Conservation (phyloP, 2,113 vertebrate species). For the Phylloscopus trochiloides region DNA sequence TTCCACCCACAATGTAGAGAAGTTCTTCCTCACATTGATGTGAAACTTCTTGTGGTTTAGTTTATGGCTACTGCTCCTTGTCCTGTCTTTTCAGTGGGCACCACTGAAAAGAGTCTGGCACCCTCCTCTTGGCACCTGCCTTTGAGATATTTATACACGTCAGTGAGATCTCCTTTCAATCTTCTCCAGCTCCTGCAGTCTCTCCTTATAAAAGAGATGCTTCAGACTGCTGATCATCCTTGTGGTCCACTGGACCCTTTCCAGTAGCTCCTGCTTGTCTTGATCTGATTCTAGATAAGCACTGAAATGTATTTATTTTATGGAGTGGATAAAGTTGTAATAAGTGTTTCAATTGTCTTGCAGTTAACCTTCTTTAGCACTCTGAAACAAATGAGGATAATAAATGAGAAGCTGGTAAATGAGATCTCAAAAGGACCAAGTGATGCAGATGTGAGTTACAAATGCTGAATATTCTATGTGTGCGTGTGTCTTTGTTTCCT, state of each 20-base stretch:
- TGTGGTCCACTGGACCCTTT: not conserved
- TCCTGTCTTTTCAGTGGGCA: not conserved
- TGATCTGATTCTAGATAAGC: not conserved
- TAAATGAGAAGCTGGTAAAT: conserved; percentile 54
- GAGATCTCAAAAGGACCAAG: not conserved
- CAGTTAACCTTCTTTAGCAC: conserved; percentile 69
- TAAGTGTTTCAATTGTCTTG: not conserved
- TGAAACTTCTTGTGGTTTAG: not conserved
- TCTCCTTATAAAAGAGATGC: not conserved
- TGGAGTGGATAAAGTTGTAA: not conserved
- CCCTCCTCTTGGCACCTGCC: not conserved
- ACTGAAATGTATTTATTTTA: not conserved
- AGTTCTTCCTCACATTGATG: not conserved
- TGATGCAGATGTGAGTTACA: conserved; percentile 38
- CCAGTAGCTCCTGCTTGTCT: not conserved
- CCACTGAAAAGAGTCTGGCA: not conserved
- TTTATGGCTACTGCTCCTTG: not conserved
- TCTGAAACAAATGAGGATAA: conserved; percentile 62
- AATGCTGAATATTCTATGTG: not conserved
- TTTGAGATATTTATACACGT: rapidly evolving
- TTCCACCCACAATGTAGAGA: not conserved
- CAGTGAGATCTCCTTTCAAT: not conserved
- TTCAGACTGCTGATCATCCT: not conserved
- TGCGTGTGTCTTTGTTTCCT: not conserved
- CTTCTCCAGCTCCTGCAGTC: not conserved